Evolutionary conservation across 2,113 vertebrate species (phyloP).

Genomic region (Eretmochelys imbricata): DNA sequence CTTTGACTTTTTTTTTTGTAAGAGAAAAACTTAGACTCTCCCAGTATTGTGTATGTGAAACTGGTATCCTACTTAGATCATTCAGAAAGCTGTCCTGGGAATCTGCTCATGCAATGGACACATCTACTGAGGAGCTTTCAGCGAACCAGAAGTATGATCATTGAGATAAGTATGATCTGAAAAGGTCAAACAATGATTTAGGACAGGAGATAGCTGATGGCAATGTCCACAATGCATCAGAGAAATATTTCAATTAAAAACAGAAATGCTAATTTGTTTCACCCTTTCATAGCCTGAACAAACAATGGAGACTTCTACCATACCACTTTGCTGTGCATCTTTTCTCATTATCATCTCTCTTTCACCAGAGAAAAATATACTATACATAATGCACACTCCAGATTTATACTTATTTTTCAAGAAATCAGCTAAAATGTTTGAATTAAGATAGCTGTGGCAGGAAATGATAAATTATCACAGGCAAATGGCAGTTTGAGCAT

Average conservation of each 20-base stretch:
- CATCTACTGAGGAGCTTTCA: not conserved
- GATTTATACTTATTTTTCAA: not conserved
- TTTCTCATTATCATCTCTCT: not conserved
- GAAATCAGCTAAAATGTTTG: not conserved
- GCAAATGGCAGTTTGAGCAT: not conserved
- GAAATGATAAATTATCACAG: not conserved
- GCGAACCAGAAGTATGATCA: constrained; percentile 3
- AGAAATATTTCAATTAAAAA: constrained; percentile 22
- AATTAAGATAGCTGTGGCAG: not conserved
- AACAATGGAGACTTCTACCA: not conserved
- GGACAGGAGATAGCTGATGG: not conserved
- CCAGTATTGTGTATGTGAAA: constrained; percentile 31
- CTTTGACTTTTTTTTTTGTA: constrained; percentile 49
- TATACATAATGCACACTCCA: rapidly evolving
- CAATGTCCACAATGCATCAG: not conserved
- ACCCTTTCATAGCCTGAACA: not conserved
- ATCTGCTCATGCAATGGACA: not conserved
- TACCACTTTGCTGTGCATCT: not conserved
- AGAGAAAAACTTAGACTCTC: constrained; percentile 8
- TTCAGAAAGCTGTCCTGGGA: not conserved
- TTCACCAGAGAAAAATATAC: not conserved
- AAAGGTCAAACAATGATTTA: not conserved
- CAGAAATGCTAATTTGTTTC: not conserved
- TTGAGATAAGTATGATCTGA: not conserved
- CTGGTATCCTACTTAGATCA: not conserved